A percentile compares a stretch with the other conserved stretches of the same genome.
These are phyloP conservation scores for Limonius californicus DNA, from an alignment of 1,140 invertebrate genomes.

Conservation along the genomic window DNA sequence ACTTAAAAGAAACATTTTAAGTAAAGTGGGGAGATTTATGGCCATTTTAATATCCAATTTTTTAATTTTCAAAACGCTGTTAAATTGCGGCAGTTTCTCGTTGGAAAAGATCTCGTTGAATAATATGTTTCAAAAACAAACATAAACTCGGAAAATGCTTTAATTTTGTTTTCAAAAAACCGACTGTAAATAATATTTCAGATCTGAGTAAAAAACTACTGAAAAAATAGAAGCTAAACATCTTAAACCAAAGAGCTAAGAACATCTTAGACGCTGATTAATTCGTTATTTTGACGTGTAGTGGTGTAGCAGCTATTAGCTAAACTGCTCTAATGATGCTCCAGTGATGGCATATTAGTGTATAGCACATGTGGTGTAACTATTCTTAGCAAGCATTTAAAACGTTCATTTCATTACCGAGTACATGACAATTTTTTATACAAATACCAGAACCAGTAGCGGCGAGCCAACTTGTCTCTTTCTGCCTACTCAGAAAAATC, in stretches of 20 bases:
- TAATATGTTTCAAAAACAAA: too few relatives aligned
- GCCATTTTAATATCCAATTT: too few relatives aligned
- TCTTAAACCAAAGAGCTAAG: not conserved
- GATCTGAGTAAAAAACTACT: too few relatives aligned
- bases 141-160: too few relatives aligned
- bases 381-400: constrained; percentile 8
- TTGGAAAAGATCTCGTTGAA: too few relatives aligned
- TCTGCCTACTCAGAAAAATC: too few relatives aligned
- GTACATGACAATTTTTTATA: constrained; percentile 14
- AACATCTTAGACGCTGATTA: constrained; percentile 14
- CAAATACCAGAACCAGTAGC: constrained; percentile 4
- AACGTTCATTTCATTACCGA: constrained; percentile 11
- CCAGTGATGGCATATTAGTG: constrained; percentile 17
- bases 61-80: too few relatives aligned
- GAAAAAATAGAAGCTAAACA: constrained; percentile 1
- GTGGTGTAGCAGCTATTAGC: constrained; percentile 15
- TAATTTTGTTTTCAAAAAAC: too few relatives aligned
- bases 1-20: too few relatives aligned
- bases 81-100: too few relatives aligned
- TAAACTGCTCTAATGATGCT: constrained; percentile 17
- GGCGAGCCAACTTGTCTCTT: too few relatives aligned
- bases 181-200: too few relatives aligned
- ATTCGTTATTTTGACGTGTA: constrained; percentile 18
- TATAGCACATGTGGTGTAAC: constrained; percentile 6
- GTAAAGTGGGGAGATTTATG: not conserved